Base-by-base conservation (phyloP, 2,888 invertebrate genomes). In the Lasioglossum villosulum region DNA sequence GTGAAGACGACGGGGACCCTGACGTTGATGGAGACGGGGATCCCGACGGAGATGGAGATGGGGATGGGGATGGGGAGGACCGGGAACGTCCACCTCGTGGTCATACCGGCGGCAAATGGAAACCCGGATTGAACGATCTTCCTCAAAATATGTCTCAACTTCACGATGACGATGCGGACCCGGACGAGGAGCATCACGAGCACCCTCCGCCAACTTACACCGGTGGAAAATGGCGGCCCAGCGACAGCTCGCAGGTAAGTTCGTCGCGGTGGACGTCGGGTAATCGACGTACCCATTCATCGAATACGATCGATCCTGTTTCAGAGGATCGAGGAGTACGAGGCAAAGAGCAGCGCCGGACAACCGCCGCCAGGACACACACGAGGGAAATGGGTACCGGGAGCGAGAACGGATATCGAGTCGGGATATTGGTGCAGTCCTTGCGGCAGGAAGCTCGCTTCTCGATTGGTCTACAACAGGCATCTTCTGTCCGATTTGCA, bases 361-460 rank as follows among this genome's bases (percentile, higher is more conserved):
- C 91, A 93, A 88, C 97, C 97, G 2, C 97, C 97, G 0, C 97
- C 97, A 4, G 96, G 96, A 63, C 96, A 97, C 90, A 97, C 97
- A 0, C 97, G 97, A 93, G 98, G 97, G 0, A 98, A 98, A 95
- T 98, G 98, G 98, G 96, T 97, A 76, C 98, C 98, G 0, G 97
- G 97, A 42, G 90, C 96, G 94, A 63, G 91, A 92, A 72, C 95
- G 93, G 90, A 95, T 95, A 89, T 95, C 80, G 94, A 96, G 0
- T 96, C 97, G 4, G 97, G 97, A 90, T 98, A 97, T 94, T 98
- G 97, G 97, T 98, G 98, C 93, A 97, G 97, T 82, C 97, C 97
- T 39, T 98, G 98, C 93, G 97, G 98, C 90, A 96, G 98, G 78
- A 96, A 97, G 78, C 95, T 98, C 14, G 97, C 97, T 23, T 97